Conservation (phyloP, 2,113 vertebrate species). For the Pseudolaguvia tuberculata region DNA sequence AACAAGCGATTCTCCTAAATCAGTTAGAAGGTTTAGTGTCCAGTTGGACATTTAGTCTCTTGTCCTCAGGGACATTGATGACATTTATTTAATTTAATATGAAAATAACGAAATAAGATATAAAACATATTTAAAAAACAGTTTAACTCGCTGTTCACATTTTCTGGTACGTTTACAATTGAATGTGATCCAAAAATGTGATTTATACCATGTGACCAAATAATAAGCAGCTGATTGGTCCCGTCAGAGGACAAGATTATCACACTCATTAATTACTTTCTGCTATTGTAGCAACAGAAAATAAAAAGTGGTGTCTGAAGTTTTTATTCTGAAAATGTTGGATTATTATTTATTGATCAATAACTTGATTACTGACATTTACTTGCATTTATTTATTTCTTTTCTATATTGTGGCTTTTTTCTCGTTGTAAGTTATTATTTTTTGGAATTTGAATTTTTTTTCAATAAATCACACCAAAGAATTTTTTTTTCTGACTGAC, state of each 20-base stretch:
- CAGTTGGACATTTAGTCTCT: too few relatives aligned
- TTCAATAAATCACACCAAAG: slow-evolving; percentile 27
- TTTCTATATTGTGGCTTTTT: background rate
- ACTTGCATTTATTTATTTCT: background rate
- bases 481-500: background rate
- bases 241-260: too few relatives aligned
- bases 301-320: too few relatives aligned
- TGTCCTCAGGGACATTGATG: background rate
- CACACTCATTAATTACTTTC: too few relatives aligned
- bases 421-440: slow-evolving; percentile 26
- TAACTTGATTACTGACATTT: background rate
- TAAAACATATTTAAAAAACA: background rate
- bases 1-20: background rate
- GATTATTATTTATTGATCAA: background rate
- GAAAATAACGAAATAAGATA: too few relatives aligned
- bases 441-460: background rate
- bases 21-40: background rate
- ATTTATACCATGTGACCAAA: too few relatives aligned
- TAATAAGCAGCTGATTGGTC: too few relatives aligned
- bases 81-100: too few relatives aligned
- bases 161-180: too few relatives aligned
- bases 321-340: too few relatives aligned
- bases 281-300: too few relatives aligned
- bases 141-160: background rate
- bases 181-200: too few relatives aligned